Evolutionary conservation across 2,888 invertebrate species (phyloP), one percentile per base, ranked within the genome.

Genomic region (Alviniconcha strummeri): DNA sequence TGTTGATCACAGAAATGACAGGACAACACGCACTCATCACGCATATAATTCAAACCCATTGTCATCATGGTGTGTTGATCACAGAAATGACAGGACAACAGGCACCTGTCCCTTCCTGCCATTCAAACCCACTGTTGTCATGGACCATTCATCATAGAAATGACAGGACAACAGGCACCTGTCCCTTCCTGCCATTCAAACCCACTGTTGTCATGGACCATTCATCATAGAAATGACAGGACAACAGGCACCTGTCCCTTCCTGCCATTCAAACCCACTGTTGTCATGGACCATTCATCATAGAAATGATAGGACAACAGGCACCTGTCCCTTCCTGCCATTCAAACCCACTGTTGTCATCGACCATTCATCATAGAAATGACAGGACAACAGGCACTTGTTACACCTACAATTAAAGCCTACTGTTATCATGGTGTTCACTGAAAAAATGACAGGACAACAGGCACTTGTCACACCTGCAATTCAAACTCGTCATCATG

Each of bases 381-480:
- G 98, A 94, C 97, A 98, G 90, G 96, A 96, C 92, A 97, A 96
- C 92, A 95, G 95, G 94, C 98, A 98, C 93, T 97, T 97, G 94
- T 98, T 98, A 94, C 98, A 98, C 93, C 97, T 98, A 92, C 83
- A 60, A 78, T 15, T 7, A 6, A 54, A 7, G 11, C 15, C 77
- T 7, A 54, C 8, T 55, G 15, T 15, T n/a, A 36, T 7, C 15
- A 11, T 77, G 56, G 7, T 54, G n/a, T 19, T 13, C 7, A 54
- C 36, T n/a, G 36, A 7, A 96, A 93, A 98, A 98, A 94, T 98
- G 98, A 94, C 97, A 98, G 90, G 96, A 96, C 92, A 97, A 96
- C 92, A 95, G 95, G 94, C 98, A 98, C 93, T 97, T 97, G 94
- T 98, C 98, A 94, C 98, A 98, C 93, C 97, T 98, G 92, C 83